phyloP scores from a whole-genome alignment of 2,888 invertebrate species.

The Synergus gifuensis region DNA sequence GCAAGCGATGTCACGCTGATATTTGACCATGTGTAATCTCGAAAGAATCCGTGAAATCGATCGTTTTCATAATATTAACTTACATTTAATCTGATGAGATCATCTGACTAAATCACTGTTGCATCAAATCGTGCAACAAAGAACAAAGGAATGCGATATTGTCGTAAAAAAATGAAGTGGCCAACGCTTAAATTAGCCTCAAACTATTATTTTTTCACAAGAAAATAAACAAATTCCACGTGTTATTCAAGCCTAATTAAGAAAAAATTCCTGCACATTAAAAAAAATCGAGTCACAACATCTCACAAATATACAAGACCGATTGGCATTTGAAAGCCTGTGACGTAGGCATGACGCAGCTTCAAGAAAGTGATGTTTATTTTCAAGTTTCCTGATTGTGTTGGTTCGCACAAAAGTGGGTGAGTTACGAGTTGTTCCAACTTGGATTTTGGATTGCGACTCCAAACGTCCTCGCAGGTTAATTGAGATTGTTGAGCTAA shows the following conservation, averaged over 20 bases:
- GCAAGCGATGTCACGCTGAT: too few relatives aligned
- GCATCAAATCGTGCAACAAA: conserved; percentile 19
- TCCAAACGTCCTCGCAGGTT: background rate
- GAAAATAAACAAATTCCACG: too few relatives aligned
- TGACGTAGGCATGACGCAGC: conserved; percentile 42
- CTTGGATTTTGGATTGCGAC: background rate
- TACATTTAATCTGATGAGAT: background rate
- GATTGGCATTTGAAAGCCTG: conserved; percentile 10
- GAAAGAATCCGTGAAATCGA: background rate
- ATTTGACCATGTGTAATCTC: too few relatives aligned
- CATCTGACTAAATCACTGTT: background rate
- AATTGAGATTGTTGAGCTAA: background rate
- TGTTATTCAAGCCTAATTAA: too few relatives aligned
- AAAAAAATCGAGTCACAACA: background rate
- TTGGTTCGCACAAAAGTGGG: background rate
- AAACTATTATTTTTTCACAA: background rate
- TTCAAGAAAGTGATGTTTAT: conserved; percentile 34
- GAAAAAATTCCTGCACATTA: background rate
- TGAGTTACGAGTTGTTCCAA: background rate
- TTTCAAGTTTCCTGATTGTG: conserved; percentile 15
- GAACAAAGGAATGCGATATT: conserved; percentile 16
- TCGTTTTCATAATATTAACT: conserved; percentile 27
- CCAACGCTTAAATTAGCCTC: background rate
- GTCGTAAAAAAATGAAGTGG: background rate
- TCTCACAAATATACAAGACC: background rate